Evolutionary conservation across 2,113 vertebrate genomes (phyloP).

Genomic region (Neopipo cinnamomea): DNA sequence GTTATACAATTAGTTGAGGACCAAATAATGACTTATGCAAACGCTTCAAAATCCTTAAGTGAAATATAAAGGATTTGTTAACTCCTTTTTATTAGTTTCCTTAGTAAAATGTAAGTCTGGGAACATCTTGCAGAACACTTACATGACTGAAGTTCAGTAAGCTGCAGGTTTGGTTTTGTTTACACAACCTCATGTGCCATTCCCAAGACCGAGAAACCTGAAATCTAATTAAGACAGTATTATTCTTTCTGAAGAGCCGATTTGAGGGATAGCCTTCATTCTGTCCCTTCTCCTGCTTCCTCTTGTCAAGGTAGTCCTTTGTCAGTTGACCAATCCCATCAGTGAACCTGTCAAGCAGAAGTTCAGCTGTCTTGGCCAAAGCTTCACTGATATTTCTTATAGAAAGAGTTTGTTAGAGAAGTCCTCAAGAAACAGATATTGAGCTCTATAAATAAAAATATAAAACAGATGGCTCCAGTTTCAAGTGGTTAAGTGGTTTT

Average conservation of each 20-base stretch:
- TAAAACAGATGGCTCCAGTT: conserved; percentile 24
- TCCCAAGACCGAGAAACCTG: background rate
- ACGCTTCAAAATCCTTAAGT: background rate
- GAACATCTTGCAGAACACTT: background rate
- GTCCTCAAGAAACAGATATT: background rate
- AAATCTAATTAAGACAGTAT: background rate
- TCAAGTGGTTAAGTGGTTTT: conserved; percentile 8
- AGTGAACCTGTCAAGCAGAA: background rate
- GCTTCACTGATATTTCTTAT: rapidly evolving
- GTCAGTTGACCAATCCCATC: background rate
- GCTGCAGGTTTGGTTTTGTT: background rate
- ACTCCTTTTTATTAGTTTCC: background rate
- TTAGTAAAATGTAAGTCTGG: background rate
- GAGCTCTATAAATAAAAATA: conserved; percentile 7
- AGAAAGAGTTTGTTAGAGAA: background rate
- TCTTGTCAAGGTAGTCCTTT: background rate
- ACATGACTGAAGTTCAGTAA: background rate
- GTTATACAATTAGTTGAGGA: background rate
- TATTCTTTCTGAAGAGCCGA: background rate
- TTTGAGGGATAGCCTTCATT: background rate
- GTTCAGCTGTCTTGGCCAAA: background rate
- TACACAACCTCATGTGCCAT: background rate
- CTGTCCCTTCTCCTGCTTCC: background rate
- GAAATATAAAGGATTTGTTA: background rate
- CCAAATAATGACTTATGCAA: background rate